Base-by-base conservation (phyloP, 2,113 vertebrate genomes). In the Muntiacus muntjak region DNA sequence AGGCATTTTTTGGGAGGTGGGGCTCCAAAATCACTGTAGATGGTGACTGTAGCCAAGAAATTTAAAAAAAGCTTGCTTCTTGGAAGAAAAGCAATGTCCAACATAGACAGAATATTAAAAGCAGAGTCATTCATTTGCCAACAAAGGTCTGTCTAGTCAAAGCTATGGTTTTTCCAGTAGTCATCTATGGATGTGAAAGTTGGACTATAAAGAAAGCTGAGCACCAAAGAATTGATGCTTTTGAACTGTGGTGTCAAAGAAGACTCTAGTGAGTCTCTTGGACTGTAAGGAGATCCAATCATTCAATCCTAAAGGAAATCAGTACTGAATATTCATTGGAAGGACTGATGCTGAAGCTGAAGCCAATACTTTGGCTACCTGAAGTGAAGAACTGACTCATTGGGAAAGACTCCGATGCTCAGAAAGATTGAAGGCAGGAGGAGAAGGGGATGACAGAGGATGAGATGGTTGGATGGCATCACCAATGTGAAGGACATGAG, bases 401-500 rank as follows among this genome's bases (percentile, higher is more conserved):
- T 71, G 10, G n/a, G 36, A 36, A 71, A 71, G n/a, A 71, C n/a
- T 4, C 19, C 0, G 0, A 36, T 71, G n/a, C 19, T 23, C 9
- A 10, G n/a, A 71, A 71, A 71, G 64, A 36, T 36, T 71, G 19
- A 71, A 71, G 64, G n/a, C n/a, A 36, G n/a, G 64, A 71, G n/a
- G 11, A 71, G 64, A 71, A 71, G 19, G 64, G n/a, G 64, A 71
- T 10, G 1, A 71, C n/a, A 71, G 19, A 71, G n/a, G 10, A 71
- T 36, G 19, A 71, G 19, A 36, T 36, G n/a, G n/a, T 71, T 71
- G n/a, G n/a, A 71, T 71, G 64, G n/a, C 64, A 71, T 36, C 64
- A 71, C n/a, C 19, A 36, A 36, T 0, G 1, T 0, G 5, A 71
- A 36, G 9, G 64, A 36, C 19, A 21, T 36, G n/a, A 71, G 64